Conservation (phyloP, 2,888 invertebrate species). For the Noctua comes region DNA sequence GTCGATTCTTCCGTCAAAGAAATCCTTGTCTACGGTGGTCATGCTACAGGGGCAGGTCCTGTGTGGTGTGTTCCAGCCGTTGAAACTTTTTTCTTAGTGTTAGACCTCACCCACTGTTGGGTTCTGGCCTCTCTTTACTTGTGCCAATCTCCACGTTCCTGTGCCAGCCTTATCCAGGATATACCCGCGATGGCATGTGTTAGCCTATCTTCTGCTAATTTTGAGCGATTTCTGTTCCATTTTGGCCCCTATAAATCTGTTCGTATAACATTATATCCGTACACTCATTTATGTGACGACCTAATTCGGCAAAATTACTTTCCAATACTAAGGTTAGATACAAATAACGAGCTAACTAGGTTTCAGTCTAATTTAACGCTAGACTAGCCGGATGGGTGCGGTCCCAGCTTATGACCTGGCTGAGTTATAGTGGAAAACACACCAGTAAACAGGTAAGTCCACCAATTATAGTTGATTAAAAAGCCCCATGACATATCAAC, state of each 20-base stretch:
- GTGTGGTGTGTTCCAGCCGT: not conserved
- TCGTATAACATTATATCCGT: not conserved
- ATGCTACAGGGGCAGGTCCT: no score
- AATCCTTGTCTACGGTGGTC: no score
- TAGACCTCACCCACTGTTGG: not conserved
- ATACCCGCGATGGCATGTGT: not conserved
- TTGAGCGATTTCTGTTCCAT: not conserved
- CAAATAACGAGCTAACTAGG: not conserved
- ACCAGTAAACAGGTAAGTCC: conserved; percentile 8
- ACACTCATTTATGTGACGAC: not conserved
- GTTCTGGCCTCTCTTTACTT: not conserved
- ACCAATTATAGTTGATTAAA: conserved; percentile 48
- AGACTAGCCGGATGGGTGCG: conserved; percentile 8
- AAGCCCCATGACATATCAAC: conserved; percentile 21
- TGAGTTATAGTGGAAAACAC: not conserved
- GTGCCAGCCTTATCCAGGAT: not conserved
- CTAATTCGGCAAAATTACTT: not conserved
- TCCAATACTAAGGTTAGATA: not conserved
- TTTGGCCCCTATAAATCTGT: not conserved
- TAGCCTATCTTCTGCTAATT: not conserved
- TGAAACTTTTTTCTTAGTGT: not conserved
- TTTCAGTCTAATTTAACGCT: conserved; percentile 15
- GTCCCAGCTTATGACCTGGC: not conserved
- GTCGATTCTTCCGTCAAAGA: no score
- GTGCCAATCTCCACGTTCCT: not conserved